A percentile compares a stretch with the other conserved stretches of the same genome.
Evolutionary conservation across 1,140 invertebrate species (phyloP).

Genomic region (Apis cerana): DNA sequence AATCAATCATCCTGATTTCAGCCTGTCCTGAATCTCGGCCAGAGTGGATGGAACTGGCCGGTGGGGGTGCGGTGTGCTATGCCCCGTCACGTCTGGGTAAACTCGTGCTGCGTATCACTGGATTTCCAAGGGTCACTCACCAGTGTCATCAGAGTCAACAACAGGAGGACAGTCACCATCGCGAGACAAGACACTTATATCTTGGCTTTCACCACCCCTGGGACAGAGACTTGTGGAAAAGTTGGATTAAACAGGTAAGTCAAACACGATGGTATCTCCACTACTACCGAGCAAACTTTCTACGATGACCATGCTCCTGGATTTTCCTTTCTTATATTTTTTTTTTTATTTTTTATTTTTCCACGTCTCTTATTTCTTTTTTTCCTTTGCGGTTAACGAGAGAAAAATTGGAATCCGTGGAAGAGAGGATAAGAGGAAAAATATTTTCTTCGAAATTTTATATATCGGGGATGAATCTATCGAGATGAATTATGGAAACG

Average conservation of each 20-base stretch:
- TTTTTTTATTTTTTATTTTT: not conserved
- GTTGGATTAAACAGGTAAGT: constrained; percentile 84
- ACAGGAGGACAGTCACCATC: constrained; percentile 69
- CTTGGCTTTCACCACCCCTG: constrained; percentile 84
- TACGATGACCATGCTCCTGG: not conserved
- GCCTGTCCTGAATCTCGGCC: constrained; percentile 74
- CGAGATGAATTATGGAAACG: too few species aligned
- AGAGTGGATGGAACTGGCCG: constrained; percentile 78
- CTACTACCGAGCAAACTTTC: not conserved
- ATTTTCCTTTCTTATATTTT: not conserved
- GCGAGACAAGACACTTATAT: constrained; percentile 80
- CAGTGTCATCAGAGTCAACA: constrained; percentile 65
- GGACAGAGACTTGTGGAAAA: constrained; percentile 85
- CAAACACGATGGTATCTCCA: not conserved
- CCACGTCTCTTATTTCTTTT: not conserved
- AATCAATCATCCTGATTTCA: constrained; percentile 55
- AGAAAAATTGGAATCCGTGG: not conserved
- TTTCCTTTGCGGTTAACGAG: not conserved
- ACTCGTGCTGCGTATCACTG: constrained; percentile 79
- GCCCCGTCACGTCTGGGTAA: constrained; percentile 79
- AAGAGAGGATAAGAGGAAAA: not conserved
- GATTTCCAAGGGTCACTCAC: constrained; percentile 75
- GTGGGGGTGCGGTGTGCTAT: constrained; percentile 75
- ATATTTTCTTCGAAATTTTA: not conserved
- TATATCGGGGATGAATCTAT: too few species aligned